A percentile compares a stretch with the other conserved stretches of the same genome.
Evolutionary conservation across 2,113 vertebrate species (phyloP).

Genomic region (Etia nguti): DNA sequence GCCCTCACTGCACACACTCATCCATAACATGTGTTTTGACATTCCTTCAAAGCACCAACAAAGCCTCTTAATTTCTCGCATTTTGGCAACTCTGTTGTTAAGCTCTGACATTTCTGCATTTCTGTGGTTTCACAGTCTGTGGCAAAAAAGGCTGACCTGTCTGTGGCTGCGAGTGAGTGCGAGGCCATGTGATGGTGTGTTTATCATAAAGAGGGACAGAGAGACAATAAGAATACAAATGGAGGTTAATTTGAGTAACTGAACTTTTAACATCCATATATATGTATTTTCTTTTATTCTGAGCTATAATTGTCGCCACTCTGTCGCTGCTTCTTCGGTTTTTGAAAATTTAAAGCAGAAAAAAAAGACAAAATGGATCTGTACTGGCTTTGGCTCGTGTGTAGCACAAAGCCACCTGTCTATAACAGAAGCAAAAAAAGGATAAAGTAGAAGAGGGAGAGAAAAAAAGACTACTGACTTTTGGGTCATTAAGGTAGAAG

Average conservation of each 20-base stretch:
- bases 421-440: background rate
- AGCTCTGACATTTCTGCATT: slow-evolving; percentile 31
- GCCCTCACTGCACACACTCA: slow-evolving; percentile 32
- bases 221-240: background rate
- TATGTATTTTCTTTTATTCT: background rate
- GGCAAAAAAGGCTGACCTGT: slow-evolving; percentile 30
- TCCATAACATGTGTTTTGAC: slow-evolving; percentile 67
- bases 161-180: background rate
- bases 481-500: slow-evolving; percentile 37
- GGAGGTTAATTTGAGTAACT: slow-evolving; percentile 13
- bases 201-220: background rate
- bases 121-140: slow-evolving; percentile 42
- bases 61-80: slow-evolving; percentile 61
- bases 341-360: background rate
- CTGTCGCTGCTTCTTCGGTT: background rate
- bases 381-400: background rate
- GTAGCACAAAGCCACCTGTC: background rate
- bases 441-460: background rate
- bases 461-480: slow-evolving; percentile 12
- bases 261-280: background rate
- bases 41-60: slow-evolving; percentile 55
- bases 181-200: background rate
- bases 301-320: background rate
- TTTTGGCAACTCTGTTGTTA: slow-evolving; percentile 47
- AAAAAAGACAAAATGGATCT: background rate